Evolutionary conservation across 2,888 invertebrate species (phyloP).

Genomic region (Arrhopalites spinosus): DNA sequence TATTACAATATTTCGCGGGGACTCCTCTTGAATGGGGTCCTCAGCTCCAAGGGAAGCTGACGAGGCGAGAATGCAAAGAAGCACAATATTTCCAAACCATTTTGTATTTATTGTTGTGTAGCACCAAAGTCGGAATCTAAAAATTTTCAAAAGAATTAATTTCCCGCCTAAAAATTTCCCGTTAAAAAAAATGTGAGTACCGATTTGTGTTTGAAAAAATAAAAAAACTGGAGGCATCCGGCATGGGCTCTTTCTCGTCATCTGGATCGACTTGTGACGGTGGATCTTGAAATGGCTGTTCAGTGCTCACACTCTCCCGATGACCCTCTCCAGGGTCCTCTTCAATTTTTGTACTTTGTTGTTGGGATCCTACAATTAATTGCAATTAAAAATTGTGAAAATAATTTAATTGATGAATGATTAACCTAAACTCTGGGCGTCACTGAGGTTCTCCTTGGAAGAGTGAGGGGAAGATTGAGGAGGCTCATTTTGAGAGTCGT

Average conservation of each 20-base stretch:
- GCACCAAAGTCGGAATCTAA: constrained; percentile 27
- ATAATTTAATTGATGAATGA: too few species aligned
- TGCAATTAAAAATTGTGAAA: too few species aligned
- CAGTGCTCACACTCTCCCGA: too few species aligned
- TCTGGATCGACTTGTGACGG: too few species aligned
- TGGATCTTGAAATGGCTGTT: too few species aligned
- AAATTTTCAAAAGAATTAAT: not conserved
- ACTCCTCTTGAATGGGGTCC: constrained; percentile 80
- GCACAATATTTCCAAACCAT: constrained; percentile 87
- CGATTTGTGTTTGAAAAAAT: constrained; percentile 91
- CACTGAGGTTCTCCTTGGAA: too few species aligned
- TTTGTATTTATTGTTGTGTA: constrained; percentile 70
- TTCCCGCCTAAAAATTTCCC: not conserved
- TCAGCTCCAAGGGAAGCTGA: constrained; percentile 98
- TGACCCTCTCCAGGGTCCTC: too few species aligned
- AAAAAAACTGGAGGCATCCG: constrained; percentile 89
- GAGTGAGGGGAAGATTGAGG: too few species aligned
- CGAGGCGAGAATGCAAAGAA: constrained; percentile 97
- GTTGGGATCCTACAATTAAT: too few species aligned
- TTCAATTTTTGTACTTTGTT: too few species aligned
- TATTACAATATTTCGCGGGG: constrained; percentile 49
- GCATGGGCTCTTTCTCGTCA: constrained; percentile 90
- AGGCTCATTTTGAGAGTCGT: too few species aligned
- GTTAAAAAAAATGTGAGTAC: constrained; percentile 64
- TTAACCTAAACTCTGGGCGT: too few species aligned